Base-by-base conservation (phyloP, 2,797 vertebrate genomes). In the Hapalemur alaotrensis region DNA sequence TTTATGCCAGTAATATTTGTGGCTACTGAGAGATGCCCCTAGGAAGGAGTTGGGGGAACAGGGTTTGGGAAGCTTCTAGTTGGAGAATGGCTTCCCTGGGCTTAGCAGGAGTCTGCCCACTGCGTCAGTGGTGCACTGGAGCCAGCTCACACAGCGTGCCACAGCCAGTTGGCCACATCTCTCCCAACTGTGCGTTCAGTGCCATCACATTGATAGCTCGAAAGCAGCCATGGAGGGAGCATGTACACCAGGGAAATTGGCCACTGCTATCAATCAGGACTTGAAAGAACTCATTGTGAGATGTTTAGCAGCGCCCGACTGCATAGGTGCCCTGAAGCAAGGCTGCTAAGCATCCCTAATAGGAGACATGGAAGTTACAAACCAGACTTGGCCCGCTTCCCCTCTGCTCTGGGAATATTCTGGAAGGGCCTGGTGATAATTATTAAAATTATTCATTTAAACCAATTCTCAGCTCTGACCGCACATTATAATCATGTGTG, bases 331-430 rank as follows among this genome's bases (percentile, higher is more conserved):
- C 61, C 41, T 91, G 41, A 59, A 76, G 52, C 95, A 84, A 83
- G 52, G 76, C 65, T 82, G 6, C 70, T 73, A 46, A 67, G 61
- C 75, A 90, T 89, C 35, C 41, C 81, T 89, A 90, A 85, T 41
- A 92, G 83, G 76, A 54, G 57, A 70, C 35, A 41, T 57, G n/a
- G 30, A 95, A 89, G 22, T 94, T 63, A 91, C 46, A 95, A 92
- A 57, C 9, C 88, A 70, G 61, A 81, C 61, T 65, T 90, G 78
- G 43, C 41, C 32, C 23, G 30, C 88, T 87, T 85, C 43, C 30
- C 72, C 18, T 90, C 54, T 82, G 82, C 7, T 81, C 65, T 94
- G n/a, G 70, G 43, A 91, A 79, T 89, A 89, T 96, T 92, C 59
- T 92, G 43, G 59, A 90, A 94, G 28, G 13, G 12, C n/a, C 78